These are phyloP conservation scores for Anguilla marmorata DNA, from an alignment of 2,797 vertebrate species.

Conservation along the genomic window DNA sequence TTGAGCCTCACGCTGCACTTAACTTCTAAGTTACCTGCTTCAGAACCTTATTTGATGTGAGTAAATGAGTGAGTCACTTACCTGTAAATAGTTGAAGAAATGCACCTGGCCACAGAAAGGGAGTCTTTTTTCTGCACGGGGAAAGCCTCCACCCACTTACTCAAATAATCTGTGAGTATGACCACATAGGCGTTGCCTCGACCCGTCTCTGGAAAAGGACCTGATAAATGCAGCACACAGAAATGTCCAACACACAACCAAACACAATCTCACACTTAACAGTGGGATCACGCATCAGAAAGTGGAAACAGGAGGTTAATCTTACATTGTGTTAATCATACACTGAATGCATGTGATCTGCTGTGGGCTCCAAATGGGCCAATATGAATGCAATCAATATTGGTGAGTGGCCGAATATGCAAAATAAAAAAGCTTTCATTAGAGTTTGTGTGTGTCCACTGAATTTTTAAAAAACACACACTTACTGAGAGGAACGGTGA, in stretches of 20 bases:
- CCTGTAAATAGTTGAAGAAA: slow-evolving; percentile 83
- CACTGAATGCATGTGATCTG: neutral
- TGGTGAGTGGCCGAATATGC: neutral
- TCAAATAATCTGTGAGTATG: slow-evolving; percentile 82
- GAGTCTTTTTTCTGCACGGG: slow-evolving; percentile 78
- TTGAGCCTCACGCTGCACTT: neutral
- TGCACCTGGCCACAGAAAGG: slow-evolving; percentile 75
- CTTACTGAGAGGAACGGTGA: neutral
- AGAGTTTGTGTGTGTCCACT: too few species aligned
- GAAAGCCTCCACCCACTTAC: slow-evolving; percentile 87
- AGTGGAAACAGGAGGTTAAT: neutral
- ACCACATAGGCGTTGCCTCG: slow-evolving; percentile 73
- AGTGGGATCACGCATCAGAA: neutral
- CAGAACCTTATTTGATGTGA: neutral
- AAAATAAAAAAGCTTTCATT: neutral
- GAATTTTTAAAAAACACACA: too few species aligned
- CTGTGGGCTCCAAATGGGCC: slow-evolving; percentile 47
- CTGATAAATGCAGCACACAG: slow-evolving; percentile 56
- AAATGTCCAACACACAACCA: neutral
- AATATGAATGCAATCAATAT: neutral
- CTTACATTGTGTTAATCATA: neutral
- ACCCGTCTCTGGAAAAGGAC: slow-evolving; percentile 79
- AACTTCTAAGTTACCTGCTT: neutral
- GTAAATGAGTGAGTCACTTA: slow-evolving; percentile 45
- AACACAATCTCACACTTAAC: neutral